A percentile compares a stretch with the other conserved stretches of the same genome.
These are phyloP conservation scores for Machimus rusticus DNA, from an alignment of 2,888 invertebrate species.

Conservation along the genomic window DNA sequence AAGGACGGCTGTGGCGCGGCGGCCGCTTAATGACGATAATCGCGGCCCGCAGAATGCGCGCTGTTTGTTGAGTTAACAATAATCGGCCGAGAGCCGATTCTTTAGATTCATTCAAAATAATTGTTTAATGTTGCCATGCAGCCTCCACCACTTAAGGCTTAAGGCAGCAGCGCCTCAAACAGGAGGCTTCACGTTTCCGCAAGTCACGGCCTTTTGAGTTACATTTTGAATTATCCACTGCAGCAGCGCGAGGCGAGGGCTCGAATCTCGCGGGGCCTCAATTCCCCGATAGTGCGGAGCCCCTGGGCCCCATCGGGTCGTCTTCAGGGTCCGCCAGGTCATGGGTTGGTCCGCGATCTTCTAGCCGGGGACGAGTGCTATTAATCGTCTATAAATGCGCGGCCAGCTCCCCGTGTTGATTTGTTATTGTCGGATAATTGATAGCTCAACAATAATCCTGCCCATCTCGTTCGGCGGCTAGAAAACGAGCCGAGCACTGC, in stretches of 20 bases:
- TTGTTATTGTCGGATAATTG: slow-evolving; percentile 48
- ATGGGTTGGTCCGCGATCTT: background rate
- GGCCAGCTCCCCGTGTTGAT: slow-evolving; percentile 47
- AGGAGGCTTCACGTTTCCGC: slow-evolving; percentile 18
- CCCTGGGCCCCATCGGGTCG: background rate
- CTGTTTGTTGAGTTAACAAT: slow-evolving; percentile 48
- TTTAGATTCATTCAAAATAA: slow-evolving; percentile 49
- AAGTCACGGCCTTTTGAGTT: slow-evolving; percentile 14
- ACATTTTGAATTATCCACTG: background rate
- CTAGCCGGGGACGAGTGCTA: slow-evolving; percentile 45
- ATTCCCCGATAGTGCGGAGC: background rate
- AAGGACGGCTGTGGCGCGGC: slow-evolving; percentile 37
- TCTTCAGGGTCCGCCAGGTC: slow-evolving; percentile 10
- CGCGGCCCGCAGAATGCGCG: slow-evolving; percentile 40
- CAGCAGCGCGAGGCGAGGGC: background rate
- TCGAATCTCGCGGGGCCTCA: background rate
- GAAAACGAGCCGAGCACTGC: background rate
- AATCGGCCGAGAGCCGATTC: slow-evolving; percentile 43
- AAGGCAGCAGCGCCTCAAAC: slow-evolving; percentile 20
- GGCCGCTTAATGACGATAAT: slow-evolving; percentile 42
- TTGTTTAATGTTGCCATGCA: slow-evolving; percentile 38
- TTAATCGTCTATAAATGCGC: slow-evolving; percentile 47
- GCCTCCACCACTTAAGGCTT: slow-evolving; percentile 30
- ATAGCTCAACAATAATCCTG: slow-evolving; percentile 45
- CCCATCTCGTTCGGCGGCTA: background rate